A percentile compares a stretch with the other conserved stretches of the same genome.
phyloP scores from a whole-genome alignment of 2,888 invertebrate species.

The Hipparchia sbordonii region DNA sequence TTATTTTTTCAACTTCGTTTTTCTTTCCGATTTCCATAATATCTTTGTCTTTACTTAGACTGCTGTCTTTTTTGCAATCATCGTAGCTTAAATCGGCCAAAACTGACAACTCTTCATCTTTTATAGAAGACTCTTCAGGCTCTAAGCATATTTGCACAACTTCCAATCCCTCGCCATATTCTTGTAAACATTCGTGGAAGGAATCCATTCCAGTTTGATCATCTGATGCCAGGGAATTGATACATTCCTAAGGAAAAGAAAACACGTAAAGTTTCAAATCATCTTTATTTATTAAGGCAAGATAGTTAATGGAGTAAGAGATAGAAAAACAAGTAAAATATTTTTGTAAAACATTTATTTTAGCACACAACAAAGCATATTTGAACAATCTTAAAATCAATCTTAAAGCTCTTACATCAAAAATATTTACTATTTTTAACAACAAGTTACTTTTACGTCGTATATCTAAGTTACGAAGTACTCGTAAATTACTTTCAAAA shows the following conservation, averaged over 20 bases:
- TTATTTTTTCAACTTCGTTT: conserved; percentile 53
- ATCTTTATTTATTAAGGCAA: not conserved
- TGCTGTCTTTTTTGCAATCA: conserved; percentile 57
- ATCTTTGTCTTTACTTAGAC: conserved; percentile 43
- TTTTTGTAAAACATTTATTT: conserved; percentile 56
- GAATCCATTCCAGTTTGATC: conserved; percentile 86
- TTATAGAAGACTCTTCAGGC: conserved; percentile 82
- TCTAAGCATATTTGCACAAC: conserved; percentile 85
- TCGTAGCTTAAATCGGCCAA: conserved; percentile 74
- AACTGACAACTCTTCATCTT: conserved; percentile 76
- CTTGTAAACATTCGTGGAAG: conserved; percentile 85
- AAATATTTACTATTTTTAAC: conserved; percentile 37
- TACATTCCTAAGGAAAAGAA: conserved; percentile 69
- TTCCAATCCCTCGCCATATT: conserved; percentile 85
- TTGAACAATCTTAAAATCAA: conserved; percentile 36
- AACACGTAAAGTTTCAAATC: not conserved
- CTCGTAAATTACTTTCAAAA: not conserved
- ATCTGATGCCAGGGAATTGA: conserved; percentile 83
- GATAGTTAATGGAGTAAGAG: conserved; percentile 24
- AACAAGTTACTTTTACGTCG: conserved; percentile 2
- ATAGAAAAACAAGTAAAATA: conserved; percentile 43
- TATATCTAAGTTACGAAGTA: not conserved
- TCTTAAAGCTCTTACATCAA: conserved; percentile 37
- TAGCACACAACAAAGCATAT: conserved; percentile 65
- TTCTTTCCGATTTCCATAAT: conserved; percentile 44